phyloP scores from a whole-genome alignment of 2,888 invertebrate species.

The Cosmia pyralina region DNA sequence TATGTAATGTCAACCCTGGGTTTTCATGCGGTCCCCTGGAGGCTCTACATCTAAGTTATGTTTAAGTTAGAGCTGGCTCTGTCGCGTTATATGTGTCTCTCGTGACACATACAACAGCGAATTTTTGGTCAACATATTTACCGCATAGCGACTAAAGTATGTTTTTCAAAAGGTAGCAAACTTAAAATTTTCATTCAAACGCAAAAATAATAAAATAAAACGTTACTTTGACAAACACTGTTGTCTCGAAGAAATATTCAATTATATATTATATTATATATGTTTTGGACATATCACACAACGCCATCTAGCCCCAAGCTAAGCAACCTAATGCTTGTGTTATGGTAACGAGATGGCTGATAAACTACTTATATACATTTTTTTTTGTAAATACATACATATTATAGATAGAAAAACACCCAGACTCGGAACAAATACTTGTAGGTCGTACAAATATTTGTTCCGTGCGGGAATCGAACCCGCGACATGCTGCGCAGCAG shows the following conservation, averaged over 20 bases:
- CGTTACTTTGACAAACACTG: constrained; percentile 43
- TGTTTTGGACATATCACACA: no score
- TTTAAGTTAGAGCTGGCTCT: constrained; percentile 81
- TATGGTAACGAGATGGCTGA: no score
- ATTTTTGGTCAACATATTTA: constrained; percentile 74
- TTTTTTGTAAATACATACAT: no score
- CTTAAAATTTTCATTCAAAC: constrained; percentile 33
- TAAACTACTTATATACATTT: no score
- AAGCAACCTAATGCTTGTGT: no score
- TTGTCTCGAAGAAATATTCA: constrained; percentile 68
- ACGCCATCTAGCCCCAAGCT: no score
- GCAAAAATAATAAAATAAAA: constrained; percentile 43
- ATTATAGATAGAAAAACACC: no score
- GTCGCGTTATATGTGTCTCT: constrained; percentile 79
- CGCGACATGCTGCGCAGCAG: no score
- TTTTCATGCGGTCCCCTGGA: constrained; percentile 74
- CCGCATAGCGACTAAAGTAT: constrained; percentile 50
- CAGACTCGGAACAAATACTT: no score
- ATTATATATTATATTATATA: no score
- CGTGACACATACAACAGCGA: constrained; percentile 75
- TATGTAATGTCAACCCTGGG: constrained; percentile 75
- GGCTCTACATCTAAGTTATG: constrained; percentile 83
- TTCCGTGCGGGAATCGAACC: no score
- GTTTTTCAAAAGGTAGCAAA: constrained; percentile 28
- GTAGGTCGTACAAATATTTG: no score